These are phyloP conservation scores for Catocala sponsa DNA, from an alignment of 2,888 invertebrate species.

Conservation along the genomic window DNA sequence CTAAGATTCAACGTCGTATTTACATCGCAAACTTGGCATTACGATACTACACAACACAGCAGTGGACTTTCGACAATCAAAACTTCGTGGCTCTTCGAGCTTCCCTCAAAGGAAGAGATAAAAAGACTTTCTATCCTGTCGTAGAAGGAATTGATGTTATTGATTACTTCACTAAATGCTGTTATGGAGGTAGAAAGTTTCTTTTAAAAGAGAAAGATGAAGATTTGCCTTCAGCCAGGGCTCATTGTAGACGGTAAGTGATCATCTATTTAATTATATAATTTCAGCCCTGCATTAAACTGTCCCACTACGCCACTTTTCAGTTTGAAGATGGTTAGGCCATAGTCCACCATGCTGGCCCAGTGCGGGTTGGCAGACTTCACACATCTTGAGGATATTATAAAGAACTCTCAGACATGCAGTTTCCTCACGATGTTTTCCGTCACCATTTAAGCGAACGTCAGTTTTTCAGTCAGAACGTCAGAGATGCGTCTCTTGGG, in stretches of 20 bases:
- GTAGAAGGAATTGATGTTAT: conserved; percentile 85
- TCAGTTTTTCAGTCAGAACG: too few species aligned
- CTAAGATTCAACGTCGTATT: conserved; percentile 94
- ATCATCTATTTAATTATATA: conserved; percentile 13
- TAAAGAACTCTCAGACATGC: too few species aligned
- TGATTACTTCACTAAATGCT: conserved; percentile 83
- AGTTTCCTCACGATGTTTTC: too few species aligned
- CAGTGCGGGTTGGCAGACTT: too few species aligned
- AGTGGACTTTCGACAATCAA: conserved; percentile 92
- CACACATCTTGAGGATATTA: too few species aligned
- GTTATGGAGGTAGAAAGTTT: conserved; percentile 89
- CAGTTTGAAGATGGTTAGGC: too few species aligned
- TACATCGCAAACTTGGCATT: conserved; percentile 92
- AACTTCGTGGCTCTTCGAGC: conserved; percentile 88
- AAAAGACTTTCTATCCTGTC: conserved; percentile 88
- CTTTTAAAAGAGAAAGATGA: conserved; percentile 90
- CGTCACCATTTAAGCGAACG: too few species aligned
- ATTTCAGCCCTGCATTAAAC: too few species aligned
- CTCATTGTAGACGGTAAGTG: conserved; percentile 83
- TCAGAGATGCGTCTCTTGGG: too few species aligned
- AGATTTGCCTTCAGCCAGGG: conserved; percentile 84
- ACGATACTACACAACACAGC: conserved; percentile 91
- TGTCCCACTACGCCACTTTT: too few species aligned
- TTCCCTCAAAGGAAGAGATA: conserved; percentile 81
- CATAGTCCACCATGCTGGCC: too few species aligned